Evolutionary conservation across 1,140 invertebrate species (phyloP).

Genomic region (Lycorma delicatula): DNA sequence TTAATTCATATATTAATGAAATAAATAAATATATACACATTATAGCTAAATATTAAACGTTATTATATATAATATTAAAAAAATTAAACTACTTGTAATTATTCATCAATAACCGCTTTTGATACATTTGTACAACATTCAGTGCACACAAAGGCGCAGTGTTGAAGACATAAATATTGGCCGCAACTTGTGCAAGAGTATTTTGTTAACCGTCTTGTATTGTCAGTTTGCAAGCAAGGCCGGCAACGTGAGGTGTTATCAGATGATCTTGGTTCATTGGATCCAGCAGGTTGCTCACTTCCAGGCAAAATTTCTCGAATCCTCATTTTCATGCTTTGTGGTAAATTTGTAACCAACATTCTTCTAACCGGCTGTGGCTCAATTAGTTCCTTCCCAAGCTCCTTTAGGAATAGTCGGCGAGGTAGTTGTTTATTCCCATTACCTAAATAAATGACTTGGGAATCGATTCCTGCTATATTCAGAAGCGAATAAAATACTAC

Average conservation of each 20-base stretch:
- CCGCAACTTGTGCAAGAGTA: slow-evolving; percentile 17
- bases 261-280: slow-evolving; percentile 14
- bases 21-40: too few species aligned
- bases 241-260: slow-evolving; percentile 13
- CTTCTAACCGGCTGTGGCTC: slow-evolving; percentile 13
- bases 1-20: too few species aligned
- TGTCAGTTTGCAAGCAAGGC: slow-evolving; percentile 7
- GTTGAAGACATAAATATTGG: slow-evolving; percentile 19
- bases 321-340: slow-evolving; percentile 11
- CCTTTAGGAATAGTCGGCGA: slow-evolving; percentile 16
- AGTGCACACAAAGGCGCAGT: slow-evolving; percentile 12
- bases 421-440: slow-evolving; percentile 13
- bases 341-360: slow-evolving; percentile 12
- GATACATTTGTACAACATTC: background rate
- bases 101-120: background rate
- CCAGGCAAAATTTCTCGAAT: slow-evolving; percentile 14
- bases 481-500: slow-evolving; percentile 28
- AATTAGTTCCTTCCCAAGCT: slow-evolving; percentile 17
- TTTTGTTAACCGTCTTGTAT: slow-evolving; percentile 15
- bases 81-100: background rate
- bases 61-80: too few species aligned
- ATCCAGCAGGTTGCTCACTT: slow-evolving; percentile 16
- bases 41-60: too few species aligned
- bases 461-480: slow-evolving; percentile 33
- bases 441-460: slow-evolving; percentile 15